A percentile compares a stretch with the other conserved stretches of the same genome.
These are phyloP conservation scores for Craseonycteris thonglongyai DNA, from an alignment of 2,113 vertebrate species.

Conservation along the genomic window DNA sequence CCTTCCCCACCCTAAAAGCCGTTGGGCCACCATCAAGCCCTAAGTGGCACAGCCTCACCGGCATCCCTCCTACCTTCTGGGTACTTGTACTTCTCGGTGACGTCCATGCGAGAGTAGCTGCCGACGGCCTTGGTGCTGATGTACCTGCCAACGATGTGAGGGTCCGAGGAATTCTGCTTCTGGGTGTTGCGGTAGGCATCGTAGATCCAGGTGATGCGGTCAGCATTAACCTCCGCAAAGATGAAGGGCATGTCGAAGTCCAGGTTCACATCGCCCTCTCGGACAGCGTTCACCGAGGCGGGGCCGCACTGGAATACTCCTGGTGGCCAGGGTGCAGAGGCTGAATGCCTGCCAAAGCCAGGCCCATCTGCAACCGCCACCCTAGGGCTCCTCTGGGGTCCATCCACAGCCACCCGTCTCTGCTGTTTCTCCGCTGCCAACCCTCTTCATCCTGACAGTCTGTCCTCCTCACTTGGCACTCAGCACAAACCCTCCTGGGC, in stretches of 20 bases:
- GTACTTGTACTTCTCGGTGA: conserved; percentile 82
- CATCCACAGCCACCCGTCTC: accelerated
- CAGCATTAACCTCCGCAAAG: conserved; percentile 83
- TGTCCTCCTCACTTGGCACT: background rate
- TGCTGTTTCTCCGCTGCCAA: background rate
- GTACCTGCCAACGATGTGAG: conserved; percentile 67
- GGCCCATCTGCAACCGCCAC: background rate
- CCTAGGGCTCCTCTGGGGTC: background rate
- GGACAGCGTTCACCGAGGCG: conserved; percentile 73
- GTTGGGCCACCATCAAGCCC: background rate
- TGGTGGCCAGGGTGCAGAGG: conserved; percentile 17
- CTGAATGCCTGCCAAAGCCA: background rate
- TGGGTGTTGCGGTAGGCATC: background rate
- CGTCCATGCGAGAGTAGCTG: conserved; percentile 73
- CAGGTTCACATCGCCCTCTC: conserved; percentile 77
- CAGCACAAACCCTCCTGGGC: background rate
- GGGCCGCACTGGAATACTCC: conserved; percentile 85
- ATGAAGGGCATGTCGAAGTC: conserved; percentile 77
- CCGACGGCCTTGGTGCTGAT: conserved; percentile 86
- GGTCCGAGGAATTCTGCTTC: conserved; percentile 59
- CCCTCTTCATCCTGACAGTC: background rate
- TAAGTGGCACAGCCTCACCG: accelerated
- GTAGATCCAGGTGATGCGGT: conserved; percentile 76
- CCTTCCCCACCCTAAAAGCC: background rate
- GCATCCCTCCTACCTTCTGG: conserved; percentile 77